A percentile compares a stretch with the other conserved stretches of the same genome.
Conservation (phyloP, 2,888 invertebrate genomes). For the Spilarctia lutea region DNA sequence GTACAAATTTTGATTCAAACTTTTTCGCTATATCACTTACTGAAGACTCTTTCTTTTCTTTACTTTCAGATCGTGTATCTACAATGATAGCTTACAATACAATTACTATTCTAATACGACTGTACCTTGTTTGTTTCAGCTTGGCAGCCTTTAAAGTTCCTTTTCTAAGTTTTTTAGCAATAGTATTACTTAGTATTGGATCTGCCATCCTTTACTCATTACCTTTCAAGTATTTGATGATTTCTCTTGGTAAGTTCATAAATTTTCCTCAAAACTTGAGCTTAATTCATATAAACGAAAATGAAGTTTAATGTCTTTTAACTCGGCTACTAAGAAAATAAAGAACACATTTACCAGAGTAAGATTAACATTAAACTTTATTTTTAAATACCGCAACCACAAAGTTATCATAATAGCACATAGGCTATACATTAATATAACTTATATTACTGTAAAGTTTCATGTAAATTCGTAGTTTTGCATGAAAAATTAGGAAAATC, state of each 20-base stretch:
- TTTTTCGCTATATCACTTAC: too few species aligned
- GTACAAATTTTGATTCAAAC: not conserved
- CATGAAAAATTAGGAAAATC: too few species aligned
- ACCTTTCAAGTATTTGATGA: conserved; percentile 74
- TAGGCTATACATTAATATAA: too few species aligned
- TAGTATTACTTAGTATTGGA: conserved; percentile 61
- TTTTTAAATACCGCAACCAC: too few species aligned
- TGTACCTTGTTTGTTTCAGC: conserved; percentile 62
- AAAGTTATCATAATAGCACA: too few species aligned
- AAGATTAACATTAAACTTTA: not conserved
- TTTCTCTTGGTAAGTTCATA: conserved; percentile 70
- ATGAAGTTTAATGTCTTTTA: not conserved
- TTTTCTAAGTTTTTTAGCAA: conserved; percentile 71
- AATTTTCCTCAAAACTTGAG: not conserved
- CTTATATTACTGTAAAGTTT: too few species aligned
- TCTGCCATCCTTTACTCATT: conserved; percentile 67
- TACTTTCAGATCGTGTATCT: not conserved
- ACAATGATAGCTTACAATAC: not conserved
- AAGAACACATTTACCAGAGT: not conserved
- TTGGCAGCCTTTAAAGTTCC: conserved; percentile 77
- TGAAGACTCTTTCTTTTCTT: too few species aligned
- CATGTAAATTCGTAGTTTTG: too few species aligned
- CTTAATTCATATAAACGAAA: not conserved
- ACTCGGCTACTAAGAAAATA: not conserved
- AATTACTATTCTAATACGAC: not conserved